Base-by-base conservation (phyloP, 1,140 invertebrate species). In the Aleiodes sp. region DNA sequence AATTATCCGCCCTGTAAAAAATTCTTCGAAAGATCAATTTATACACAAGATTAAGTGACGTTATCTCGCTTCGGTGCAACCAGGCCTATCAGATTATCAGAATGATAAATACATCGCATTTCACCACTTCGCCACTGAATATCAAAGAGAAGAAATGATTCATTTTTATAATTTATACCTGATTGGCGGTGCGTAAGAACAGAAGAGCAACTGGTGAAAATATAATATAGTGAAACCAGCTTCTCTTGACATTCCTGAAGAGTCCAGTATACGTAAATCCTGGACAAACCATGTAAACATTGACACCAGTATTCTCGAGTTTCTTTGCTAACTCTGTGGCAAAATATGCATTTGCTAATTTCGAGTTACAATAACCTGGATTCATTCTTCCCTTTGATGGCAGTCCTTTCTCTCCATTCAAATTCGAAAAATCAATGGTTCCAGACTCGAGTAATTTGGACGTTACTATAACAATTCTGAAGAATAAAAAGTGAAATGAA, bases 221-320 rank as follows among this genome's bases (percentile, higher is more conserved):
- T 4, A 92, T 46, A 21, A 94, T 84, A 70, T 91, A 92, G 73
- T 92, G 90, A 74, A 92, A 91, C 89, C 91, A 93, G 76, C 87
- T 89, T 46, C 92, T 80, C 60, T 87, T 85, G 4, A 91, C 88
- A 75, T 94, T 82, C 76, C 94, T 90, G 75, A 90, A 93, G 70
- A 93, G 84, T 65, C 91, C 90, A 0, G 95, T 96, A 65, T 93
- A 93, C 19, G 93, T 93, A 80, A 95, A 94, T 26, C 96, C 95
- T 19, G 95, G 96, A 77, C 94, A 95, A 57, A 93, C 88, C 35
- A 90, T 89, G 77, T 94, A 92, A 2, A 94, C 91, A 71, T 89
- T 90, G 8, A 96, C 87, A 35, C 89, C 90, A 29, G 82, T 85
- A 21, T 87, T 87, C 76, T 88, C 79, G 4, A 88, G 77, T 71